These are phyloP conservation scores for Catotricha subobsoleta DNA, from an alignment of 2,888 invertebrate genomes.

Conservation along the genomic window DNA sequence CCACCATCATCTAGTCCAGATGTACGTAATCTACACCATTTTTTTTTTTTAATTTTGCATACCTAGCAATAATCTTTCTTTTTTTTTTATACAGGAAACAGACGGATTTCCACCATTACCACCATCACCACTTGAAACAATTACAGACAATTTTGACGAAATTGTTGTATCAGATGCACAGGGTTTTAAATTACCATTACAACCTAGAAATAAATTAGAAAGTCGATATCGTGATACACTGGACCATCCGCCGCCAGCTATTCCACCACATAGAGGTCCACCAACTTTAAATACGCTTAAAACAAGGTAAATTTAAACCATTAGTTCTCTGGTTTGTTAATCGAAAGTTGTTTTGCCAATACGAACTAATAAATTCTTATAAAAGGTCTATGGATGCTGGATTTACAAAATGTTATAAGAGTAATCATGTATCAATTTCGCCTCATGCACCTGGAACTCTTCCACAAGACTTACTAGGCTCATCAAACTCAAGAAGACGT, in stretches of 20 bases:
- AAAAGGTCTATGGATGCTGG: constrained; percentile 58
- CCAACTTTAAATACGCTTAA: constrained; percentile 51
- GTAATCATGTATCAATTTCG: constrained; percentile 26
- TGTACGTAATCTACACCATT: constrained; percentile 5
- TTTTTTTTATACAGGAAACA: constrained; percentile 12
- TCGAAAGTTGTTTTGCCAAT: no score
- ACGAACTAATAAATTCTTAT: no score
- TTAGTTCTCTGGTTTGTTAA: no score
- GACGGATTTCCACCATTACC: constrained; percentile 58
- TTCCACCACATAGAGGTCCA: constrained; percentile 51
- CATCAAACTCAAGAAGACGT: constrained; percentile 24
- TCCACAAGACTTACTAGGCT: constrained; percentile 33
- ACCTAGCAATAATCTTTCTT: not conserved
- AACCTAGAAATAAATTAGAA: constrained; percentile 32
- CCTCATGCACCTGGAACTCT: constrained; percentile 30
- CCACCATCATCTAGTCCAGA: constrained; percentile 22
- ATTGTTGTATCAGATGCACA: not conserved
- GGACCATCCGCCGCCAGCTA: constrained; percentile 42
- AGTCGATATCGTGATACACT: constrained; percentile 10
- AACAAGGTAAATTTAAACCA: constrained; percentile 35
- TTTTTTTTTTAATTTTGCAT: not conserved
- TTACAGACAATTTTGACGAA: constrained; percentile 21
- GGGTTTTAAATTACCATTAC: not conserved
- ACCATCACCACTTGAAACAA: constrained; percentile 56
- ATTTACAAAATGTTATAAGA: constrained; percentile 41